Evolutionary conservation across 2,113 vertebrate species (phyloP).

Genomic region (Sula dactylatra): DNA sequence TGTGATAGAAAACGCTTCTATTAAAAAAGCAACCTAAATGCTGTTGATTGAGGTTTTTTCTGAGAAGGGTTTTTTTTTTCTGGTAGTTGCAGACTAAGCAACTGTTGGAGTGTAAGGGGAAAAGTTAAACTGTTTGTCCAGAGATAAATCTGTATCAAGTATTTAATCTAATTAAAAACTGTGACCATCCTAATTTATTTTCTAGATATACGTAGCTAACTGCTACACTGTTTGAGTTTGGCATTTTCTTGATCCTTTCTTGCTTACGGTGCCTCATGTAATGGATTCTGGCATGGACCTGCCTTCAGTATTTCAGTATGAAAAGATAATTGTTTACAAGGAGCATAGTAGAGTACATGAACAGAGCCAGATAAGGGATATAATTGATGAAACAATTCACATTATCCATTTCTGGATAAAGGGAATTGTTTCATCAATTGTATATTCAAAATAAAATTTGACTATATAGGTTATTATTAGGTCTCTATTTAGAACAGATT

Average conservation of each 20-base stretch:
- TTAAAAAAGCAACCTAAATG: background rate
- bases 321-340: background rate
- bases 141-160: background rate
- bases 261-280: background rate
- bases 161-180: background rate
- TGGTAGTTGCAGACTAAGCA: background rate
- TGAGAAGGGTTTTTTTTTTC: background rate
- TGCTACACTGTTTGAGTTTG: background rate
- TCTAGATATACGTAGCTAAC: background rate
- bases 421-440: too few species aligned
- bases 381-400: background rate
- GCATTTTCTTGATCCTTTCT: background rate
- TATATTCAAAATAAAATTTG: too few species aligned
- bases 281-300: background rate
- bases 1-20: background rate
- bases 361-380: background rate
- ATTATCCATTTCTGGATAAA: background rate
- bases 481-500: background rate
- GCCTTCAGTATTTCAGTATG: background rate
- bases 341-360: background rate
- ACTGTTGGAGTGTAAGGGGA: background rate
- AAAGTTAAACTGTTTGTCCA: background rate
- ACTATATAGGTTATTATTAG: background rate
- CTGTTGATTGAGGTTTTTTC: background rate
- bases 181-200: background rate